Evolutionary conservation across 2,113 vertebrate species (phyloP).

Genomic region (Prionailurus bengalensis): DNA sequence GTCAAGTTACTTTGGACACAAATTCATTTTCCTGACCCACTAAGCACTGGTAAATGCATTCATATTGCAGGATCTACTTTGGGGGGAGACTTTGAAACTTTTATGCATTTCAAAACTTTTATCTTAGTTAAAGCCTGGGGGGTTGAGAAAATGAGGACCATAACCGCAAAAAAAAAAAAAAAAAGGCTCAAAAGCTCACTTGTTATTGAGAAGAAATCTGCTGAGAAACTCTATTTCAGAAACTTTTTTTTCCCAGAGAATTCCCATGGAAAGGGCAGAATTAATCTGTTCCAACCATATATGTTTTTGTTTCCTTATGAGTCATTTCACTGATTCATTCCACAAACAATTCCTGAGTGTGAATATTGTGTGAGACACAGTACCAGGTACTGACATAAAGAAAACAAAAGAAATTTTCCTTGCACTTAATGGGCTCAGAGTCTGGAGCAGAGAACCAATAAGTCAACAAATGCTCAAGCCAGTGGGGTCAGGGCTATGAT

Average conservation of each 20-base stretch:
- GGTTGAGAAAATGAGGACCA: neutral
- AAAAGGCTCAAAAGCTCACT: neutral
- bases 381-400: neutral
- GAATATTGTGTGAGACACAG: neutral
- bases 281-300: neutral
- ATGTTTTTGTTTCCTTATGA: conserved; percentile 27
- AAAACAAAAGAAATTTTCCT: neutral
- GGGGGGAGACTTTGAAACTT: neutral
- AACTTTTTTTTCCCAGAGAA: neutral
- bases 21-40: neutral
- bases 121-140: neutral
- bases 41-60: neutral
- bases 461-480: neutral
- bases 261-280: neutral
- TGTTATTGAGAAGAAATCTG: neutral
- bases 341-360: neutral
- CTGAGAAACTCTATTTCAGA: neutral
- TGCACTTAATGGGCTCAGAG: neutral
- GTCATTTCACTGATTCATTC: conserved; percentile 34
- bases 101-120: neutral
- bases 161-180: neutral
- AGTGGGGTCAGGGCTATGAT: neutral
- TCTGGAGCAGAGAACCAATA: neutral
- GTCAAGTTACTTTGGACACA: neutral
- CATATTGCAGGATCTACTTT: neutral